Evolutionary conservation across 1,140 invertebrate species (phyloP), one percentile per base, ranked within the genome.

Genomic region (Thereuonema tuberculata): DNA sequence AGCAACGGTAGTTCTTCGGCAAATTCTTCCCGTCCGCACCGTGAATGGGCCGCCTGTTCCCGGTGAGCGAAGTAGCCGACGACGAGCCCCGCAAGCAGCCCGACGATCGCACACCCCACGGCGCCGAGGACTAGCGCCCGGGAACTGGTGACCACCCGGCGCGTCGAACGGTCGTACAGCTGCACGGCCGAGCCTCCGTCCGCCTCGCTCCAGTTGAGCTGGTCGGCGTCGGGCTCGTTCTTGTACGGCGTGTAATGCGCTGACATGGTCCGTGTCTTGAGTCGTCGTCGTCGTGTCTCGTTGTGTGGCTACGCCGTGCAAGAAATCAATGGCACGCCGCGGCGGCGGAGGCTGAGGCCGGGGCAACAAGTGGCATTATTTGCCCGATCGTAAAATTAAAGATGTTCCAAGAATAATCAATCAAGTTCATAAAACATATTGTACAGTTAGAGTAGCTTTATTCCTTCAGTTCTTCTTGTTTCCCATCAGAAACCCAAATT

Each of bases 231-330:
- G 9, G 56, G 56, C 27, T 57, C 56, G 25, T 57, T 57, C 27
- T 57, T 57, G 25, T 57, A 57, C 2, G 56, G 56, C 25, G 17
- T 57, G 25, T 57, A 57, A 43, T 57, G 56, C 17, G 56, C 56
- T 29, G 56, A 57, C 56, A 57, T 57, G 9, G 26, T 57, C 56
- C 5, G 5, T 37, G 31, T 17, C 31, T n/a, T n/a, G n/a, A n/a
- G n/a, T n/a, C n/a, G n/a, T n/a, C n/a, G n/a, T n/a, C n/a, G n/a
- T n/a, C n/a, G n/a, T n/a, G n/a, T n/a, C n/a, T n/a, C n/a, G n/a
- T n/a, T n/a, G n/a, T n/a, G n/a, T n/a, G n/a, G n/a, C n/a, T n/a
- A n/a, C n/a, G n/a, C n/a, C n/a, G n/a, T n/a, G n/a, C n/a, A n/a
- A n/a, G n/a, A n/a, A n/a, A n/a, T n/a, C n/a, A n/a, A n/a, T n/a